phyloP scores from a whole-genome alignment of 1,140 invertebrate genomes.

The Mesaphorura yosii region DNA sequence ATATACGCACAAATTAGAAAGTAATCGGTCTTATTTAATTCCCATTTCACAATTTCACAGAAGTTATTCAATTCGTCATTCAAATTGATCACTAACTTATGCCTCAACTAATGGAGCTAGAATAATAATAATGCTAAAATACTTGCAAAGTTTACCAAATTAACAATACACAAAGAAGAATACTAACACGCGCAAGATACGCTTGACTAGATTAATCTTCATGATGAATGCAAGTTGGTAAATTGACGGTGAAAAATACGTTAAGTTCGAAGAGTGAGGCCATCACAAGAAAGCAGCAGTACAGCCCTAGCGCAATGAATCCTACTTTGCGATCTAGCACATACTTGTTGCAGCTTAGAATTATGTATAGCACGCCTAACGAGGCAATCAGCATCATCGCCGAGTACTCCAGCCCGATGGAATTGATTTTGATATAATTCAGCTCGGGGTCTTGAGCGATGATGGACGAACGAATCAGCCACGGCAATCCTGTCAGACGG shows the following conservation, averaged over 20 bases:
- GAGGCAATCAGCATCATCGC: slow-evolving; percentile 35
- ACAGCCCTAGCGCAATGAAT: slow-evolving; percentile 60
- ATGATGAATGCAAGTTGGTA: slow-evolving; percentile 52
- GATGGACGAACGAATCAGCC: slow-evolving; percentile 40
- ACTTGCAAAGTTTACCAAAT: no score
- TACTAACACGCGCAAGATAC: no score
- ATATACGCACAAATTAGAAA: no score
- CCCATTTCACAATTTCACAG: no score
- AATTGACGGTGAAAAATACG: slow-evolving; percentile 71
- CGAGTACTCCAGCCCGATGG: slow-evolving; percentile 37
- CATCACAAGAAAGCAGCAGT: slow-evolving; percentile 61
- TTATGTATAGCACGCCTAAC: slow-evolving; percentile 33
- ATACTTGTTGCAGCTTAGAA: slow-evolving; percentile 34
- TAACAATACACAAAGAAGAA: no score
- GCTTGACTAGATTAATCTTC: slow-evolving; percentile 19
- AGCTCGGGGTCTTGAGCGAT: slow-evolving; percentile 31
- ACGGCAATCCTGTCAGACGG: slow-evolving; percentile 43
- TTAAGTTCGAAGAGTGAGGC: slow-evolving; percentile 75
- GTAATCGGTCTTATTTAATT: no score
- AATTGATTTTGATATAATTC: slow-evolving; percentile 30
- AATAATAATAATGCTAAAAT: no score
- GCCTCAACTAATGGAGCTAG: no score
- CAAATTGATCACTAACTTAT: no score
- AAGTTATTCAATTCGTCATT: no score
- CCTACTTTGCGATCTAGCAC: slow-evolving; percentile 40